Evolutionary conservation across 2,113 vertebrate genomes (phyloP), one percentile per base, ranked within the genome.

Genomic region (Onychorhynchus coronatus): DNA sequence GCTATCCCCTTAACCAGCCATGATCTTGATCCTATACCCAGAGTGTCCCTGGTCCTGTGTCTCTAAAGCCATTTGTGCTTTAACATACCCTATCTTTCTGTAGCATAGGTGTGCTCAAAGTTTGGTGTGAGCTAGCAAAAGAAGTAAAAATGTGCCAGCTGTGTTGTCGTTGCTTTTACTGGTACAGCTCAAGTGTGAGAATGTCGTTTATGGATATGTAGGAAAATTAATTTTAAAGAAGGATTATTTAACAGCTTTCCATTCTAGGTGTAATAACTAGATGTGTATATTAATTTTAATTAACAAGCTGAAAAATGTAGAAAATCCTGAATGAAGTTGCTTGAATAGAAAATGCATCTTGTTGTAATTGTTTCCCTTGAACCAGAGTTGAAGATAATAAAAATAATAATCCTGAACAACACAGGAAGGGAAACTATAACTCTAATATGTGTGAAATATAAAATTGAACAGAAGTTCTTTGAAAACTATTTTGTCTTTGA

Each of bases 251-350:
- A 66, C 47, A 85, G 42, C 58, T 79, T 85, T 72, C 28, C 30
- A 39, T 67, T 88, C 59, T 86, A 70, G 66, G 49, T 22, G 20
- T 85, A 65, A 53, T 67, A 58, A 63, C 74, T 79, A 59, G 19
- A n/a, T 81, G 39, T 88, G 30, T 78, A 7, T 86, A 65, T 71
- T 67, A 66, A 91, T 92, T 94, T 94, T 89, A 91, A 80, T 93
- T 88, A 53, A 20, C 55, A 86, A 75, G 24, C 24, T 66, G 37
- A 78, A 95, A 93, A 93, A 71, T 37, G 14, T 28, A 65, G 63
- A 63, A 68, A 68, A 73, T 62, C 39, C 28, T 41, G 83, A 94
- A 93, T 90, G 59, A 86, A 83, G 37, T 92, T 73, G 25, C 71
- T 85, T 88, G 76, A 85, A 70, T 49, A 24, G 39, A 77, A 77